Conservation (phyloP, 2,797 vertebrate species). For the Macropodus opercularis region DNA sequence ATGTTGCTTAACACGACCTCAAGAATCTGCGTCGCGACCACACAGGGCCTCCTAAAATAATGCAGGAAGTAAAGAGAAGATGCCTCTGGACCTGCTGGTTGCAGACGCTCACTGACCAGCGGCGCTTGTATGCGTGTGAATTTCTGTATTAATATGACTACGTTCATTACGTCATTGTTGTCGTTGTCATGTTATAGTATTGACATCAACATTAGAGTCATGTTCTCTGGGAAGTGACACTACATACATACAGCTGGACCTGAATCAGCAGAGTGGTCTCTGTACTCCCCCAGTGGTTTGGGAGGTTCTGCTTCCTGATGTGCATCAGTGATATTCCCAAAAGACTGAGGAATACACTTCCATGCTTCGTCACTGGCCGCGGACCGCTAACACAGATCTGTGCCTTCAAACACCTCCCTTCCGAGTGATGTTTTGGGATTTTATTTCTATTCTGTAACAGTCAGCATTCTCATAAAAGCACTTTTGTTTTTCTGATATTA, state of each 20-base stretch:
- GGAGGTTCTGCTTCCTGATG: neutral
- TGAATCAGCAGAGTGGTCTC: slow-evolving; percentile 47
- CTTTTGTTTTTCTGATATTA: too few species aligned
- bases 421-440: neutral
- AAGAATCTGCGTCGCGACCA: slow-evolving; percentile 44
- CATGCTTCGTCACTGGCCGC: slow-evolving; percentile 52
- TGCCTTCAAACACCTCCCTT: neutral
- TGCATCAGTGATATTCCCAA: slow-evolving; percentile 16
- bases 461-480: too few species aligned
- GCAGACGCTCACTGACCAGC: slow-evolving; percentile 14
- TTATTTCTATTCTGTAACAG: neutral
- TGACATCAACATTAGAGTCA: neutral
- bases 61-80: slow-evolving; percentile 39
- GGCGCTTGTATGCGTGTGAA: neutral
- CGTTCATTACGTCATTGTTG: too few species aligned
- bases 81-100: slow-evolving; percentile 23
- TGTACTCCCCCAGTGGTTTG: slow-evolving; percentile 62
- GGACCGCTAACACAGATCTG: slow-evolving; percentile 11
- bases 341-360: neutral
- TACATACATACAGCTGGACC: neutral
- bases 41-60: slow-evolving; percentile 45
- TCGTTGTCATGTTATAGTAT: too few species aligned
- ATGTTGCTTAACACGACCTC: slow-evolving; percentile 9
- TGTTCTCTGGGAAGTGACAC: slow-evolving; percentile 37
- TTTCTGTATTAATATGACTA: too few species aligned